phyloP scores from a whole-genome alignment of 2,797 vertebrate species.

The Urocyon cinereoargenteus region DNA sequence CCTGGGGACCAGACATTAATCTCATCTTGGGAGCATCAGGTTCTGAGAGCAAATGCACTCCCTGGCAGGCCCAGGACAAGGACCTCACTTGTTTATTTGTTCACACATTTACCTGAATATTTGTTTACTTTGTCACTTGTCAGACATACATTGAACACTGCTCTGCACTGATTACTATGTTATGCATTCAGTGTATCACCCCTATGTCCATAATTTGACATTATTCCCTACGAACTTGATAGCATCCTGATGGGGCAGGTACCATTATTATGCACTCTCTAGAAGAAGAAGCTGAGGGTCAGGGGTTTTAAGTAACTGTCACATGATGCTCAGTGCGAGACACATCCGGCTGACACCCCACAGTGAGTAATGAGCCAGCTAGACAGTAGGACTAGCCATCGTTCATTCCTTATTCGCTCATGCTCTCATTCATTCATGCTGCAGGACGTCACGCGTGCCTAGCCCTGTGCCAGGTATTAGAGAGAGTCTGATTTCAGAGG shows the following conservation, averaged over 20 bases:
- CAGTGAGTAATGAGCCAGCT: not conserved
- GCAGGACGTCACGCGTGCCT: not conserved
- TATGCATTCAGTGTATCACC: not conserved
- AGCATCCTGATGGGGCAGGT: not conserved
- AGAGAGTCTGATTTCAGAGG: not conserved
- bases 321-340: not conserved
- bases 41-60: not conserved
- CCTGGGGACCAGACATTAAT: not conserved
- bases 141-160: not conserved
- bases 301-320: not conserved
- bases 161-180: not conserved
- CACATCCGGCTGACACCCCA: not conserved
- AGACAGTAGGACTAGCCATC: not conserved
- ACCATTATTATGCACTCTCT: not conserved
- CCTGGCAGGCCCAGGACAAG: not conserved
- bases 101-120: not conserved
- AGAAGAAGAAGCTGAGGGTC: not conserved
- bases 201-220: accelerated
- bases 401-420: not conserved
- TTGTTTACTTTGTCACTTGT: not conserved
- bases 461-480: not conserved
- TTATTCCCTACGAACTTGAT: not conserved
- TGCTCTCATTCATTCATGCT: not conserved
- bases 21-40: not conserved
- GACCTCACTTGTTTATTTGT: not conserved